Evolutionary conservation across 2,797 vertebrate species (phyloP), one percentile per base, ranked within the genome.

Genomic region (Tenualosa ilisha): DNA sequence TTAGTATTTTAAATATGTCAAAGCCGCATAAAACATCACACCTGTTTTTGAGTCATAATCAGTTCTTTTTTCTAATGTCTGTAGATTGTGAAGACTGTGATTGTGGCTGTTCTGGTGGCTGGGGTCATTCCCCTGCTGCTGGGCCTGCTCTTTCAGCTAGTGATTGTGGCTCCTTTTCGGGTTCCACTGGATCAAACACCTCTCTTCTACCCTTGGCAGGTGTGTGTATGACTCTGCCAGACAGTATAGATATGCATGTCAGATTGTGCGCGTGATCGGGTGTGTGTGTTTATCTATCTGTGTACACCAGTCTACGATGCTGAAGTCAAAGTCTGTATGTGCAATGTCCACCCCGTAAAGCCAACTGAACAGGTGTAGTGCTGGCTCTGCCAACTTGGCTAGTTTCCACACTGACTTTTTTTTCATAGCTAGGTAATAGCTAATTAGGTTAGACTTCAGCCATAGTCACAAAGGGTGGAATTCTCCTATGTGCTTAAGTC

Each of bases 121-220:
- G 98, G 98, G 81, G 97, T 97, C 13, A 98, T 99, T 89, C 98
- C 98, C 0, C 95, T 99, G 89, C 90, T 99, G 26, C 94, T 99
- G 0, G 98, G 98, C 50, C 94, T 99, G 88, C 92, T 99, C 84
- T 99, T 99, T 91, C 98, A 99, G 89, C 91, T 99, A 86, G 98
- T 99, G 83, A 98, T 99, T 0, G 98, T 99, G 9, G 98, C 98
- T 63, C 98, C 98, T n/a, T 94, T 99, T 86, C 94, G 98, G 86
- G 98, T 99, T 65, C 98, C 98, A 63, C 94, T 99, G 90, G 98
- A 99, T 94, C 98, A 99, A 93, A 99, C 98, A 0, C 98, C 98
- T n/a, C 95, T 99, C 51, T 99, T 99, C 93, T 99, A 98, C 92
- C 98, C 98, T 6, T 99, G 98, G 98, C 98, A 99, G 98, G 98